Evolutionary conservation across 2,113 vertebrate genomes (phyloP).

Genomic region (Atlantisia rogersi): DNA sequence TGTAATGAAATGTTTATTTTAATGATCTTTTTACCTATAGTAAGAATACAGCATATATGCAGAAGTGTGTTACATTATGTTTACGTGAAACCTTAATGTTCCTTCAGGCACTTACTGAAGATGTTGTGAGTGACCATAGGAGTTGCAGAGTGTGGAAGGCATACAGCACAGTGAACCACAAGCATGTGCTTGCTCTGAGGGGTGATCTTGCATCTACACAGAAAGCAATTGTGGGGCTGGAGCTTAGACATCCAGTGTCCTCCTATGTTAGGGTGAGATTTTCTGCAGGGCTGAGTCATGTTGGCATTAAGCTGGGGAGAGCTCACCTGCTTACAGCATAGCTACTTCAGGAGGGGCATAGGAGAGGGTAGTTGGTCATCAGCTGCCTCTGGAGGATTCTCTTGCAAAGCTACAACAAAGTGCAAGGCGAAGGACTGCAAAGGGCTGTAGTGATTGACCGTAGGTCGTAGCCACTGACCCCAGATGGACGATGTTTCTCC

Average conservation of each 20-base stretch:
- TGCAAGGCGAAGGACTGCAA: neutral
- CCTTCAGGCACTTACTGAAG: neutral
- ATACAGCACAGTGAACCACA: neutral
- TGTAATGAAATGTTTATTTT: neutral
- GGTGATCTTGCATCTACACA: rapidly evolving
- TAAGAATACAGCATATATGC: neutral
- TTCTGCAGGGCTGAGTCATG: neutral
- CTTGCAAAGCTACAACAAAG: neutral
- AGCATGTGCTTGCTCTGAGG: neutral
- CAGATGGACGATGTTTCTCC: neutral
- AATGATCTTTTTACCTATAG: neutral
- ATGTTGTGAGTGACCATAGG: neutral
- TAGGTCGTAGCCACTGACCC: neutral
- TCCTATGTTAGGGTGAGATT: neutral
- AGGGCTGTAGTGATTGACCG: neutral
- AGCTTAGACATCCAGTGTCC: neutral
- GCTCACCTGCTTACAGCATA: neutral
- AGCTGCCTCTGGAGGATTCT: neutral
- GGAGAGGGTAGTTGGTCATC: neutral
- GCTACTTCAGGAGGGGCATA: rapidly evolving
- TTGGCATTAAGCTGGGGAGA: neutral
- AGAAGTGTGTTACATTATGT: neutral
- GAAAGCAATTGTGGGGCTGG: neutral
- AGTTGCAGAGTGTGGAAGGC: neutral
- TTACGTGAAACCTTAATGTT: neutral